Base-by-base conservation (phyloP, 2,113 vertebrate genomes). In the Bagarius yarrelli region DNA sequence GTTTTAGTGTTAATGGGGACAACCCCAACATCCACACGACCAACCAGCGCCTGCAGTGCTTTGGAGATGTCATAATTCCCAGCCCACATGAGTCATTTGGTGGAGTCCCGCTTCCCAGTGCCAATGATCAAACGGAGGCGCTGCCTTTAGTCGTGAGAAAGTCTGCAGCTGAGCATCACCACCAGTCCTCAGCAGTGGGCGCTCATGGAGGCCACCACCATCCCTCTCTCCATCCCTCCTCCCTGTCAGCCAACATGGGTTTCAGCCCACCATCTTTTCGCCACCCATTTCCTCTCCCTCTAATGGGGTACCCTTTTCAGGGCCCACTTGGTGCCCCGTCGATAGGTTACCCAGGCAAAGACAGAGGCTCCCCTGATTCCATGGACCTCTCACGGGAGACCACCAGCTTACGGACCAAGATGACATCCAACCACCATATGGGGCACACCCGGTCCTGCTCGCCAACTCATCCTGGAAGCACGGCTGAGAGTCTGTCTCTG, bases 241-340 rank as follows among this genome's bases (percentile, higher is more conserved):
- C 97, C 0, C 96, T 98, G 56, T 98, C 96, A 0, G 96, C 96
- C 90, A 94, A 95, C 0, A 87, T 97, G 1, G 96, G 96, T 81
- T 98, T 99, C 90, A 95, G 95, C 87, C 93, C 96, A 4, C 95
- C 97, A 78, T 97, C 97, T 34, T 99, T 99, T 90, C 95, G 96
- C 82, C 98, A 98, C 84, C 97, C 98, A 0, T 98, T 99, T 77
- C 96, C 98, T 0, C 92, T 99, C 16, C 97, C 97, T 63, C 92
- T 99, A 88, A 96, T 99, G 95, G 96, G 96, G 70, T 99, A 99
- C 89, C 96, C 98, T 19, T 99, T 99, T 91, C 98, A 99, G 91
- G 95, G 93, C 88, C 95, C 95, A 0, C 87, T 99, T 77, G 95
- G 96, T 0, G 93, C 94, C 52, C 95, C 97, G 0, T 93, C 96